Conservation (phyloP, 2,113 vertebrate genomes). For the Pachycephala philippinensis region DNA sequence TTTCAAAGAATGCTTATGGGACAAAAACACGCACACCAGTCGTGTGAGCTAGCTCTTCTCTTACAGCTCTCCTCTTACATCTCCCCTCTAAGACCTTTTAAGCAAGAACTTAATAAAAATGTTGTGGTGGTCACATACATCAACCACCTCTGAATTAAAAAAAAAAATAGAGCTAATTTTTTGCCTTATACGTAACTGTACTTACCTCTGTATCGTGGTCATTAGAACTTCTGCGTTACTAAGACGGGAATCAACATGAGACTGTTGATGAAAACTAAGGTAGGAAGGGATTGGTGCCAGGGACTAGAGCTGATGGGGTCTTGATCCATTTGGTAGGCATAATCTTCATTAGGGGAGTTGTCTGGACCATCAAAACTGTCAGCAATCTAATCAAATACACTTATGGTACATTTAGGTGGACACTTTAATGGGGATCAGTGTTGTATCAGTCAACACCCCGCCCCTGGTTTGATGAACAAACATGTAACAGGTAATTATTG, state of each 20-base stretch:
- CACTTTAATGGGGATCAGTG: not conserved
- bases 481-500: not conserved
- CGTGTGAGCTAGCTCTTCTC: not conserved
- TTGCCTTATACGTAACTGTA: not conserved
- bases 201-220: not conserved
- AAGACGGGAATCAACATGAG: not conserved
- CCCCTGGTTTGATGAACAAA: not conserved
- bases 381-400: not conserved
- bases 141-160: not conserved
- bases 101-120: not conserved
- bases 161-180: not conserved
- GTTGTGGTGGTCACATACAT: not conserved
- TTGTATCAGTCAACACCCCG: not conserved
- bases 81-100: not conserved
- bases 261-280: not conserved
- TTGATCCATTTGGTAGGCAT: not conserved
- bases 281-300: not conserved
- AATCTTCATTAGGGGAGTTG: not conserved
- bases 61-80: not conserved
- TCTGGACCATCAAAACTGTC: not conserved
- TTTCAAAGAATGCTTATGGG: not conserved
- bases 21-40: rapidly evolving
- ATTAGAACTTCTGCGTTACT: not conserved
- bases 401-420: not conserved
- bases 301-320: not conserved